phyloP scores from a whole-genome alignment of 2,797 vertebrate genomes.

The Ispidina lecontei region DNA sequence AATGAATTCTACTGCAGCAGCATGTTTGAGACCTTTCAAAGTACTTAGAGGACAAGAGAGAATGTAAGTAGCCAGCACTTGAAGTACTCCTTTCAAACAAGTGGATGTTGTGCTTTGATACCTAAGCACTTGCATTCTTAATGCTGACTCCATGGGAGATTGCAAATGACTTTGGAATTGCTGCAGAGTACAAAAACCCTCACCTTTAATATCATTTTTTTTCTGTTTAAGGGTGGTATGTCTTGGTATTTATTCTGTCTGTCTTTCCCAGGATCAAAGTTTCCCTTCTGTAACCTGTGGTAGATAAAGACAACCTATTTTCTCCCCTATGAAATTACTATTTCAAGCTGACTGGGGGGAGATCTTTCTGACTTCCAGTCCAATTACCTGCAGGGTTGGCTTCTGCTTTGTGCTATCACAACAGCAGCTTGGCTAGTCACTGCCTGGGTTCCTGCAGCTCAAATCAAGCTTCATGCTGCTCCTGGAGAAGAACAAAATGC shows the following conservation, averaged over 20 bases:
- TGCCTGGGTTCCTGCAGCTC: constrained; percentile 52
- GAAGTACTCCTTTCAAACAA: neutral
- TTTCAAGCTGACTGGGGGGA: constrained; percentile 20
- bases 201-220: neutral
- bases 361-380: constrained; percentile 26
- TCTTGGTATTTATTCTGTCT: neutral
- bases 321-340: neutral
- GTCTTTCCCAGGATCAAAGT: neutral
- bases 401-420: constrained; percentile 50
- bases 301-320: constrained; percentile 19
- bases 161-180: neutral
- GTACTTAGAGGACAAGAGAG: neutral
- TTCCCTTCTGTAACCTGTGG: constrained; percentile 1
- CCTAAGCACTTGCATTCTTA: neutral
- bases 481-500: constrained; percentile 30
- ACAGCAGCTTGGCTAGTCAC: constrained; percentile 33
- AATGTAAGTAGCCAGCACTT: neutral
- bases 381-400: constrained; percentile 27
- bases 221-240: no score
- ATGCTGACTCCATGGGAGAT: neutral
- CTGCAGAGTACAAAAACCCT: neutral
- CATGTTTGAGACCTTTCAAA: neutral
- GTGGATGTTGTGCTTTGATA: neutral
- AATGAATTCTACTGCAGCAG: neutral
- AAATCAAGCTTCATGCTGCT: constrained; percentile 53